Base-by-base conservation (phyloP, 2,888 invertebrate genomes). In the Aricia artaxerxes region DNA sequence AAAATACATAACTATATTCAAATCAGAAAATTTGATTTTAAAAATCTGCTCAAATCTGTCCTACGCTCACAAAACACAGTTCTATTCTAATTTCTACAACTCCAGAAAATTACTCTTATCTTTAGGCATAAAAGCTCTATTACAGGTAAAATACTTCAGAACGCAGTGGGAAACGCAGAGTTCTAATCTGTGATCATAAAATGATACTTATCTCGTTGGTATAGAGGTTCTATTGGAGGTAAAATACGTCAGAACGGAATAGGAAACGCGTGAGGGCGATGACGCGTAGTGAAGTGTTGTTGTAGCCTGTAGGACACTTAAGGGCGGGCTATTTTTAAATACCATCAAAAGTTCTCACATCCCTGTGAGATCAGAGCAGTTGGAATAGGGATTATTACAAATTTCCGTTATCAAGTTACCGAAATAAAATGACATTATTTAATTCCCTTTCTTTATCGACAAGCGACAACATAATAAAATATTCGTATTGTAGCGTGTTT, bases 321-420 rank as follows among this genome's bases (percentile, higher is more conserved):
- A 73, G 40, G 44, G 73, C 40, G 9, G 44, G 73, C 73, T 73
- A 73, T 73, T 73, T 73, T 73, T 73, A 73, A 64, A 64, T 64
- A 64, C 64, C 64, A 64, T 64, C 64, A 64, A 64, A 64, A 31
- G 64, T 64, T 64, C 64, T 24, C 64, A 31, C 31, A 64, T 64
- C 64, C 31, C 64, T 4, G 11, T 31, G 31, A 64, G 64, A 64
- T 64, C 11, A 31, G 31, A 64, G 31, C 31, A 64, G 64, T 40
- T 1, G 40, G 40, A 40, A 40, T 40, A 40, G 6, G 40, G 40
- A 40, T 6, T 40, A 6, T 40, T 40, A 40, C 40, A 40, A 40
- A 40, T 5, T 40, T 40, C 40, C 40, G 4, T 40, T 40, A 5
- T 40, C 40, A 40, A 40, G 40, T 40, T 40, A 0, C 40, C 4